Evolutionary conservation across 2,113 vertebrate species (phyloP), one percentile per base, ranked within the genome.

Genomic region (Serilophus lunatus): DNA sequence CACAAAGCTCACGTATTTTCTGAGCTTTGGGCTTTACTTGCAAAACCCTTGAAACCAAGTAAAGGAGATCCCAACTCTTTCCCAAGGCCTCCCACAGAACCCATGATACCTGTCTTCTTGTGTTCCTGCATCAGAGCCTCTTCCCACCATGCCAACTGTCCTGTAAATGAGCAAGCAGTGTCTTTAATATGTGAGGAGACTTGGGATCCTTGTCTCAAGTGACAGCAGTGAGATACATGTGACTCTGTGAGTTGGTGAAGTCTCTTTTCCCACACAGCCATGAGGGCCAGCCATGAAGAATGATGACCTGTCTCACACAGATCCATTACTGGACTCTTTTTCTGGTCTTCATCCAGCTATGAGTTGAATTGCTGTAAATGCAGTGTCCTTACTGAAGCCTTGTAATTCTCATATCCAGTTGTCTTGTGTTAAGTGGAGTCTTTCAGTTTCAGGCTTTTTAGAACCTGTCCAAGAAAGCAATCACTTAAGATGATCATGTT

Each of bases 401-500:
- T 51, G 24, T 83, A 81, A 81, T 86, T 74, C 56, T 86, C 28
- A 26, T 63, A 80, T 33, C 18, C n/a, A 51, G 53, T 49, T 66
- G 47, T 51, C 35, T 85, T 42, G 44, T 61, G 10, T 79, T 92
- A 89, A 86, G 36, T 49, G 51, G 25, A 86, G 28, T 70, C 71
- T 77, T 88, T 78, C 40, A 36, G 45, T 82, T 79, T 87, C 63
- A 83, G 82, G 47, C 60, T 75, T 92, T 83, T 78, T 86, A 96
- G 72, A 80, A 77, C 23, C 26, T 85, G 91, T 80, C 71, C 68
- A 83, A 75, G 94, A 90, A 94, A 92, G 60, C 64, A 81, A 19
- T 92, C 45, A 83, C 44, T 86, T n/a, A 70, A 72, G 64, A 70
- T 63, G 3, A 44, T 74, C 1, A 66, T 81, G 22, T 94, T 88